phyloP scores from a whole-genome alignment of 2,113 vertebrate genomes.

The Puffinus mauretanicus region DNA sequence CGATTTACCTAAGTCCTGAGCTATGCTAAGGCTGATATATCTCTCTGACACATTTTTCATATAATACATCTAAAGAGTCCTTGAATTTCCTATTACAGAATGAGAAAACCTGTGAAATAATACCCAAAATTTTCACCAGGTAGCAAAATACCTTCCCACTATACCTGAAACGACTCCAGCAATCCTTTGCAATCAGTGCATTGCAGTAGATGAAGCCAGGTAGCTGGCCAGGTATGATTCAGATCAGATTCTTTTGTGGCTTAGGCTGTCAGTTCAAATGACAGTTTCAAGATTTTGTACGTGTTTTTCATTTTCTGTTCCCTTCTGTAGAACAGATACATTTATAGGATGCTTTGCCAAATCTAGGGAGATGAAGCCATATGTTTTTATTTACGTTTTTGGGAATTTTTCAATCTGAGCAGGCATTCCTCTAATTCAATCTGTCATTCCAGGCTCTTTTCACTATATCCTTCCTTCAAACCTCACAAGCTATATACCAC shows the following conservation, averaged over 20 bases:
- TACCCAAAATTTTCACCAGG: neutral
- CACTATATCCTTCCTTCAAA: neutral
- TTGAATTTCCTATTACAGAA: neutral
- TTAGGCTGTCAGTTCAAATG: neutral
- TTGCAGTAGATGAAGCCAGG: neutral
- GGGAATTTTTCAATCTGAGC: neutral
- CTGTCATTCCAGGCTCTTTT: neutral
- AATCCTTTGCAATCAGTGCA: neutral
- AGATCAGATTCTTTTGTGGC: neutral
- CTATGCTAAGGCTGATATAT: neutral
- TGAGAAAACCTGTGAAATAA: neutral
- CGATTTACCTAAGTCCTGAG: neutral
- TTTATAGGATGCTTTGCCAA: neutral
- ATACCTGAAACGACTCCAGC: neutral
- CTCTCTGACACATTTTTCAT: neutral
- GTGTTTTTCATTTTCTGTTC: neutral
- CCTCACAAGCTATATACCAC: neutral
- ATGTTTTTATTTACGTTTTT: neutral
- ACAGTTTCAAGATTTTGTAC: neutral
- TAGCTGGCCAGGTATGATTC: neutral
- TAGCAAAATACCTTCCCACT: neutral
- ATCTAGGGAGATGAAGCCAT: neutral
- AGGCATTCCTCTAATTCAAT: neutral
- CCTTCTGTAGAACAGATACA: neutral
- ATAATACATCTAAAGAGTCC: neutral